Conservation (phyloP, 2,113 vertebrate species). For the Cyprinodon brontotheroides region DNA sequence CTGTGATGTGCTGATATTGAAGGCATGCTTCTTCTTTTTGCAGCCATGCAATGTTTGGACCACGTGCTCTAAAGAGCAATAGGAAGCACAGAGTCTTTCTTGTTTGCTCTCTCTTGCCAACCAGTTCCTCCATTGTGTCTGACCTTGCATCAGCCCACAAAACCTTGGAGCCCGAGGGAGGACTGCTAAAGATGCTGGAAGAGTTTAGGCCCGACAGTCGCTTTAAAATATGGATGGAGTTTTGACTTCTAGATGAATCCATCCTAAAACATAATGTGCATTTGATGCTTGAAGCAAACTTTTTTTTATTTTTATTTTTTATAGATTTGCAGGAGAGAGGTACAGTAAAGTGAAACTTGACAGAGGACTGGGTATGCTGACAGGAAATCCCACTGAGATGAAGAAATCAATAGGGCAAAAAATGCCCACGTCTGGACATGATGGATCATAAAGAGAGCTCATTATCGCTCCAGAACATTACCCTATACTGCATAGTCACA, state of each 20-base stretch:
- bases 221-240: conserved; percentile 13
- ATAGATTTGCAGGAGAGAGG: conserved; percentile 11
- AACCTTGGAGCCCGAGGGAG: conserved; percentile 64
- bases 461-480: conserved; percentile 59
- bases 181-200: conserved; percentile 53
- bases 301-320: not conserved
- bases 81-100: conserved; percentile 17
- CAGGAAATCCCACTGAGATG: conserved; percentile 53
- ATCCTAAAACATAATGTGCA: not conserved
- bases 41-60: conserved; percentile 23
- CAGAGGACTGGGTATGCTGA: conserved; percentile 54
- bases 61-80: conserved; percentile 36
- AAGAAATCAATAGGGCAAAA: conserved; percentile 67
- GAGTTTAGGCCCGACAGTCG: conserved; percentile 39
- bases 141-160: conserved; percentile 71
- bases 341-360: conserved; percentile 59
- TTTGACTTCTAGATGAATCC: not conserved
- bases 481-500: conserved; percentile 16
- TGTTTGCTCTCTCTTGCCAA: conserved; percentile 24
- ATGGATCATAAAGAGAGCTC: conserved; percentile 63
- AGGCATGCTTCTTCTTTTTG: conserved; percentile 45
- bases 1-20: conserved; percentile 27
- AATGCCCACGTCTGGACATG: conserved; percentile 64
- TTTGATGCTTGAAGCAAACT: not conserved
- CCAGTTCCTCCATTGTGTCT: conserved; percentile 37